Conservation (phyloP, 2,113 vertebrate genomes). For the Phodopus roborovskii region DNA sequence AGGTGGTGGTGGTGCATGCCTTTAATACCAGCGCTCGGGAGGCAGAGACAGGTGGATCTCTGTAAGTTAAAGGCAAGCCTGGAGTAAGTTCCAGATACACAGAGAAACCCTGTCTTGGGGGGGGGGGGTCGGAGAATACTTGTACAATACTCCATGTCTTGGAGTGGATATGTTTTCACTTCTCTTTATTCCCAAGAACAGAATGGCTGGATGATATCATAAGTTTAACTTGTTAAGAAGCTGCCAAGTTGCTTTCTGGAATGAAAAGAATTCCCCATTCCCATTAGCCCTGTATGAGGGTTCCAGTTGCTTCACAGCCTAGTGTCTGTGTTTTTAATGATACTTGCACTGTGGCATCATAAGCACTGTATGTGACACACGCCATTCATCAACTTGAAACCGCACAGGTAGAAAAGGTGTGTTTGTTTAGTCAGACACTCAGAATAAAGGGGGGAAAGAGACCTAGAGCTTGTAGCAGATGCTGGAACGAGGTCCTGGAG, state of each 20-base stretch:
- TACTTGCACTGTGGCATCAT: background rate
- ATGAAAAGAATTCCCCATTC: constrained; percentile 38
- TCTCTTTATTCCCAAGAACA: constrained; percentile 42
- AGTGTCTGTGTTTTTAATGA: constrained; percentile 38
- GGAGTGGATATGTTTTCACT: constrained; percentile 13
- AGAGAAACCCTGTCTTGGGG: background rate
- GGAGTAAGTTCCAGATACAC: background rate
- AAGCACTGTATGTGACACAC: background rate
- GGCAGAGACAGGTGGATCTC: background rate
- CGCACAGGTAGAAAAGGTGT: background rate
- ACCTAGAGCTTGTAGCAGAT: background rate
- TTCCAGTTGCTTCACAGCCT: background rate
- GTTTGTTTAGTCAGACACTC: background rate
- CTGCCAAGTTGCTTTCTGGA: constrained; percentile 44
- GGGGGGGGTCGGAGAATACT: background rate
- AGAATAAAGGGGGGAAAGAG: background rate
- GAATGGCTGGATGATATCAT: background rate
- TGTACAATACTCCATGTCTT: background rate
- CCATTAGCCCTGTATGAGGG: background rate
- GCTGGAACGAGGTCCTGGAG: fast-evolving
- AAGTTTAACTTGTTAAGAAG: constrained; percentile 45
- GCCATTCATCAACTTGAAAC: background rate
- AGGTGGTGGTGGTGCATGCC: background rate
- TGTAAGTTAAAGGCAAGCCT: background rate
- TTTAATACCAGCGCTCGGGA: background rate